These are phyloP conservation scores for Lacerta viridis DNA, from an alignment of 2,797 vertebrate species.

Conservation along the genomic window DNA sequence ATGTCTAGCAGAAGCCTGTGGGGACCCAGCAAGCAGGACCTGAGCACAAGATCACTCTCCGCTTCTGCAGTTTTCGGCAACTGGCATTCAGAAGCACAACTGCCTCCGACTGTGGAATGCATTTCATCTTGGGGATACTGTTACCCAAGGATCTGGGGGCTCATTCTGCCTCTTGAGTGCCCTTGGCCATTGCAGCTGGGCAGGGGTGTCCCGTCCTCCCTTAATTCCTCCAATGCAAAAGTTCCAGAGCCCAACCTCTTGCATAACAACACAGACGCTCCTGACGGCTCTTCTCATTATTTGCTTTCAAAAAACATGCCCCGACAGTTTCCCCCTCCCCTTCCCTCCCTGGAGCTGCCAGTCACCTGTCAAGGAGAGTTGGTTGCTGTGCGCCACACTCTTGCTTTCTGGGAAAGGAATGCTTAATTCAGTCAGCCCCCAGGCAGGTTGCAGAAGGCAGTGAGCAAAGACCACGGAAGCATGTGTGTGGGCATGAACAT, in stretches of 20 bases:
- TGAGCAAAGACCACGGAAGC: neutral
- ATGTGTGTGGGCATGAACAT: neutral
- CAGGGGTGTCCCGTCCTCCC: neutral
- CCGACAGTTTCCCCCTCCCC: neutral
- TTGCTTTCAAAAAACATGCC: slow-evolving; percentile 19
- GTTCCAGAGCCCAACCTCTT: neutral
- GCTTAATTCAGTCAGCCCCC: neutral
- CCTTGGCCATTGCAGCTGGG: neutral
- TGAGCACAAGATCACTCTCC: too few species aligned
- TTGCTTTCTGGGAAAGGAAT: slow-evolving; percentile 15
- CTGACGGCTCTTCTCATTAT: neutral
- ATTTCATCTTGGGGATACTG: neutral
- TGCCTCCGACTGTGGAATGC: too few species aligned
- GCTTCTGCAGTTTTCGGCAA: too few species aligned
- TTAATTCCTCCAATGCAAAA: neutral
- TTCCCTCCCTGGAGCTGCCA: neutral
- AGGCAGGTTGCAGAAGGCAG: neutral
- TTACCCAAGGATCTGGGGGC: neutral
- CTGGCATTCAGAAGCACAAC: too few species aligned
- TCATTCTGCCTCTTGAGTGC: neutral
- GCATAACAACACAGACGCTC: neutral
- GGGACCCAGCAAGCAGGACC: neutral
- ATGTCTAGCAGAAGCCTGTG: too few species aligned
- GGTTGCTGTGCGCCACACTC: neutral
- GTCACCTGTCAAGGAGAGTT: slow-evolving; percentile 31